phyloP scores from a whole-genome alignment of 2,113 vertebrate species.

The Xenopus borealis region DNA sequence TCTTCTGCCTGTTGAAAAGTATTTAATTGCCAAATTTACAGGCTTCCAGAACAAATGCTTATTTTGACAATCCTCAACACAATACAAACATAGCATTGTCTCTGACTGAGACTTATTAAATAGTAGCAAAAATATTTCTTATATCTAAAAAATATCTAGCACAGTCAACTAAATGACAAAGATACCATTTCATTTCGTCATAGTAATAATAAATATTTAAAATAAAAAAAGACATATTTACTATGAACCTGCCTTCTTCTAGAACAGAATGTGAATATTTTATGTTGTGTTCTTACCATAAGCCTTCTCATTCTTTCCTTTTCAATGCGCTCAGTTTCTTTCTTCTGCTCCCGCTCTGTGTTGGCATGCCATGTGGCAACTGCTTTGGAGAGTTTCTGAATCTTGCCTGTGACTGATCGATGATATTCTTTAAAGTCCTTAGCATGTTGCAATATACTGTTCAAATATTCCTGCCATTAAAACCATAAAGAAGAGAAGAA shows the following conservation, averaged over 20 bases:
- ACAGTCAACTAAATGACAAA: too few relatives aligned
- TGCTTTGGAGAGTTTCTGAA: slow-evolving; percentile 91
- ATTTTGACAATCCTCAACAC: too few relatives aligned
- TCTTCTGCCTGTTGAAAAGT: slow-evolving; percentile 81
- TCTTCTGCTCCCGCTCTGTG: slow-evolving; percentile 96
- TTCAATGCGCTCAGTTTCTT: slow-evolving; percentile 94
- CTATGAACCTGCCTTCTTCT: background rate
- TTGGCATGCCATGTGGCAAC: slow-evolving; percentile 96
- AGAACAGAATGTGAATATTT: background rate
- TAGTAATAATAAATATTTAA: too few relatives aligned
- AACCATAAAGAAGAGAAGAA: slow-evolving; percentile 30
- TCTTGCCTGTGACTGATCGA: slow-evolving; percentile 90
- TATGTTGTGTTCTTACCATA: slow-evolving; percentile 75
- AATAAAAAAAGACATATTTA: too few relatives aligned
- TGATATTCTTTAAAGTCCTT: slow-evolving; percentile 99
- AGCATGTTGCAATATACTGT: slow-evolving; percentile 96
- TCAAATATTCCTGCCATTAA: slow-evolving; percentile 86
- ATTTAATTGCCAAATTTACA: background rate
- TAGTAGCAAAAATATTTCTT: too few relatives aligned
- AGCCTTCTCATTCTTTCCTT: slow-evolving; percentile 97
- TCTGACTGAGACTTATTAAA: too few relatives aligned
- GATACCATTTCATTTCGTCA: too few relatives aligned
- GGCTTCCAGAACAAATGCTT: too few relatives aligned
- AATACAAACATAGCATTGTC: too few relatives aligned
- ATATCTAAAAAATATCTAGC: too few relatives aligned